These are phyloP conservation scores for Drosophila mimica DNA, from an alignment of 2,888 invertebrate species.

Conservation along the genomic window DNA sequence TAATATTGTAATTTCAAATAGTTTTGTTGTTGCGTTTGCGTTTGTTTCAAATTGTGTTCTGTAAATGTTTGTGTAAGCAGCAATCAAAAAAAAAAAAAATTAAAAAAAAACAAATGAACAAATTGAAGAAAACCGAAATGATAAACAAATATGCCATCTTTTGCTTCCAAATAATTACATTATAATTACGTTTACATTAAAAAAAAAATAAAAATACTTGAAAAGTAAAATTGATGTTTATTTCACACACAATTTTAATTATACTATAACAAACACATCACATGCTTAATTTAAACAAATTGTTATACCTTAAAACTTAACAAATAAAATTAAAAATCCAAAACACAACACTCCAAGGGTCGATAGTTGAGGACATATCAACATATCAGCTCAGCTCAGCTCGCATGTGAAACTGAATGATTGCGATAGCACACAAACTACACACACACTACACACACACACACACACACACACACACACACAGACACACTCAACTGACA, in stretches of 20 bases:
- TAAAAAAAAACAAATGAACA: slow-evolving; percentile 28
- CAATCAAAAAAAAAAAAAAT: slow-evolving; percentile 19
- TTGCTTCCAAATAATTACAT: slow-evolving; percentile 74
- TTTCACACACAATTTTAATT: slow-evolving; percentile 49
- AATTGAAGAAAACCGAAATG: slow-evolving; percentile 34
- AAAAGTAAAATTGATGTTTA: slow-evolving; percentile 69
- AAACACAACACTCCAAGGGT: slow-evolving; percentile 22
- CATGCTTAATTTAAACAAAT: slow-evolving; percentile 32
- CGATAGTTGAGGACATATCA: slow-evolving; percentile 43
- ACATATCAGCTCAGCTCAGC: slow-evolving; percentile 50
- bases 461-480: slow-evolving; percentile 5
- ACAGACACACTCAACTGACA: background rate
- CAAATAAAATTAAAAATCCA: slow-evolving; percentile 5
- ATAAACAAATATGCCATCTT: slow-evolving; percentile 71
- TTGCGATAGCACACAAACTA: slow-evolving; percentile 9
- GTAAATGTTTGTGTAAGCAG: slow-evolving; percentile 32
- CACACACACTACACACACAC: slow-evolving; percentile 13
- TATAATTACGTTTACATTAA: slow-evolving; percentile 65
- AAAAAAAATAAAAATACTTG: slow-evolving; percentile 56
- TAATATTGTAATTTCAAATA: slow-evolving; percentile 48
- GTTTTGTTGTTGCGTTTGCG: slow-evolving; percentile 44
- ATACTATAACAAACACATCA: slow-evolving; percentile 22
- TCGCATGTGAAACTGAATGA: slow-evolving; percentile 14
- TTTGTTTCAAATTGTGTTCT: slow-evolving; percentile 39
- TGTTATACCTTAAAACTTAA: slow-evolving; percentile 26